Conservation (phyloP, 1,140 invertebrate species). For the Drosophila nigrodunni region DNA sequence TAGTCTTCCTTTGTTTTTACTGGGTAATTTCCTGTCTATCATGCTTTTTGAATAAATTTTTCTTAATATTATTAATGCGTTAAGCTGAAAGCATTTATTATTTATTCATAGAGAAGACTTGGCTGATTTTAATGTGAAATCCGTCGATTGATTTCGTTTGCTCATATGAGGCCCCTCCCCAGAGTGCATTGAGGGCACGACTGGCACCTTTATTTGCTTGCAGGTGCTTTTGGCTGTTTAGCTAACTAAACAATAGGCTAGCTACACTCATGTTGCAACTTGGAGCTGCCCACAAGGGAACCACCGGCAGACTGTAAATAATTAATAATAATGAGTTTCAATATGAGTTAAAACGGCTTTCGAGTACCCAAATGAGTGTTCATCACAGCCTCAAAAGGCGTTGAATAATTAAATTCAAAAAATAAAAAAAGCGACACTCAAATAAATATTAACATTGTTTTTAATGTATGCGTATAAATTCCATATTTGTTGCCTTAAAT, state of each 20-base stretch:
- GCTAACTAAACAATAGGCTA: slow-evolving; percentile 9
- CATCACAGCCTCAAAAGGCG: slow-evolving; percentile 58
- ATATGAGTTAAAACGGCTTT: not conserved
- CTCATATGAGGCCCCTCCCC: slow-evolving; percentile 7
- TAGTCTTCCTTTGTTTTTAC: not conserved
- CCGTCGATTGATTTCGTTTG: not conserved
- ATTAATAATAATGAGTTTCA: not conserved
- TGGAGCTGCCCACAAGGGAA: slow-evolving; percentile 38
- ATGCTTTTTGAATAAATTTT: not conserved
- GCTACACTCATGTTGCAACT: slow-evolving; percentile 6
- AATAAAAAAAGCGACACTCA: slow-evolving; percentile 35
- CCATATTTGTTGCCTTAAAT: slow-evolving; percentile 58
- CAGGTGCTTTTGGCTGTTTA: not conserved
- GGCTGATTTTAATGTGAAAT: not conserved
- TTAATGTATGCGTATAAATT: slow-evolving; percentile 57
- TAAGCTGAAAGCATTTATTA: slow-evolving; percentile 3
- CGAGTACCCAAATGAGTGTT: slow-evolving; percentile 24
- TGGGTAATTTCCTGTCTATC: not conserved
- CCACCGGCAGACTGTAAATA: slow-evolving; percentile 9
- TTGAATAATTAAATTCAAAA: slow-evolving; percentile 64
- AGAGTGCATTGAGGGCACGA: not conserved
- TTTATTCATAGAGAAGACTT: slow-evolving; percentile 3
- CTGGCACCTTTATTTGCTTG: slow-evolving; percentile 16
- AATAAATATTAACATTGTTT: slow-evolving; percentile 62
- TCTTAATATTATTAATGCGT: not conserved